These are phyloP conservation scores for Iguana delicatissima DNA, from an alignment of 2,797 vertebrate genomes.

Conservation along the genomic window DNA sequence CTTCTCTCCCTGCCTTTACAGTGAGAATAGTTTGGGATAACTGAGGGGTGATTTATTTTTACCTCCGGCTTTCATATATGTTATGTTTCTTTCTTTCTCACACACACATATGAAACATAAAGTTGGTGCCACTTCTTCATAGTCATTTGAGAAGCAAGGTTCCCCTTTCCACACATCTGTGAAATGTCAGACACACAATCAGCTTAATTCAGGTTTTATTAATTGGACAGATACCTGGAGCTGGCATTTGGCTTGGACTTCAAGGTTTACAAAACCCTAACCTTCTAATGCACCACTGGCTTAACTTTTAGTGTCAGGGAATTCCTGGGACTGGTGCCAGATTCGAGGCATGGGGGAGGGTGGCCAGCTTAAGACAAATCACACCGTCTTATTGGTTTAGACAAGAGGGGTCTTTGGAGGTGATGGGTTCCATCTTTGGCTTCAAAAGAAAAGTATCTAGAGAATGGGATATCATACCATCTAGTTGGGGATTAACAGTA, in stretches of 20 bases:
- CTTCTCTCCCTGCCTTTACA: not conserved
- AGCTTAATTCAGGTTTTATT: conserved; percentile 38
- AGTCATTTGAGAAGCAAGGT: not conserved
- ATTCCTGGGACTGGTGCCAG: conserved; percentile 47
- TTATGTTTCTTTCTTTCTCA: no score
- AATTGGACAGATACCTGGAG: conserved; percentile 38
- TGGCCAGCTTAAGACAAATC: conserved; percentile 11
- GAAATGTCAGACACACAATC: conserved; percentile 38
- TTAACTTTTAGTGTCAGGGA: conserved; percentile 34
- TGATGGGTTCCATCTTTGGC: not conserved
- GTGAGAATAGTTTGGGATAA: not conserved
- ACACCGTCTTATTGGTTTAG: not conserved
- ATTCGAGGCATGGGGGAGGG: not conserved
- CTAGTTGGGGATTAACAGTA: no score
- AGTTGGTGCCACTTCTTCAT: not conserved
- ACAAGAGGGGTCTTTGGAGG: not conserved
- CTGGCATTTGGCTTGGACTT: conserved; percentile 23
- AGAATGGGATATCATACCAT: no score
- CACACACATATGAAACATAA: not conserved
- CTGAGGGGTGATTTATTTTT: not conserved
- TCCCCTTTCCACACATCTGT: conserved; percentile 33
- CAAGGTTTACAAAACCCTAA: conserved; percentile 33
- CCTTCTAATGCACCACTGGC: conserved; percentile 30
- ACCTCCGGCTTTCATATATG: no score
- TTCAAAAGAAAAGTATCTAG: not conserved